phyloP scores from a whole-genome alignment of 1,140 invertebrate species.

The Prorops nasuta region DNA sequence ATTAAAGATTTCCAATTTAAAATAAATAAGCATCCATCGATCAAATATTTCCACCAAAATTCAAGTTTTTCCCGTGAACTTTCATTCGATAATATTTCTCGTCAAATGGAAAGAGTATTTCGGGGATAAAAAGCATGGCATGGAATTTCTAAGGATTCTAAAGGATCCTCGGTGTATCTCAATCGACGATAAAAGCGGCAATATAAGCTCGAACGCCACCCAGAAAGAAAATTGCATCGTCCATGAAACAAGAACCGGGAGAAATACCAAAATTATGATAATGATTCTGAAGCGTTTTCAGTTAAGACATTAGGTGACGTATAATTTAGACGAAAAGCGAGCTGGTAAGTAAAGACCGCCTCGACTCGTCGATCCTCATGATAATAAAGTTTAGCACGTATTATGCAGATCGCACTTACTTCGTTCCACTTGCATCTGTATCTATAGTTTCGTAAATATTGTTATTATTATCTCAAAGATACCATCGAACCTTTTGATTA shows the following conservation, averaged over 20 bases:
- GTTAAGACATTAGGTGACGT: conserved; percentile 55
- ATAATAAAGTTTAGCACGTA: conserved; percentile 52
- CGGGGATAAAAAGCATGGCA: too few relatives aligned
- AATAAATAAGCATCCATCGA: too few relatives aligned
- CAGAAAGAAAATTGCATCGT: conserved; percentile 49
- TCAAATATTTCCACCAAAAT: too few relatives aligned
- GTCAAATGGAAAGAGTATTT: too few relatives aligned
- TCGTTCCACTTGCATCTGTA: not conserved
- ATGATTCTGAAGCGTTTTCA: conserved; percentile 52
- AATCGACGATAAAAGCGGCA: conserved; percentile 49
- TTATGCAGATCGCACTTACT: conserved; percentile 46
- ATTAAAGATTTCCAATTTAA: too few relatives aligned
- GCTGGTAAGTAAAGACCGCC: conserved; percentile 44
- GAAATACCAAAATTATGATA: conserved; percentile 55
- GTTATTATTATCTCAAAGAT: too few relatives aligned
- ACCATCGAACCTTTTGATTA: too few relatives aligned
- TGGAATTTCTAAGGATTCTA: too few relatives aligned
- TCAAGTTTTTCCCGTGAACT: too few relatives aligned
- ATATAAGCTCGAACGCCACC: conserved; percentile 49
- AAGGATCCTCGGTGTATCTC: conserved; percentile 37
- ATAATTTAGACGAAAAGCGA: conserved; percentile 51
- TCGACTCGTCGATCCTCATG: conserved; percentile 30
- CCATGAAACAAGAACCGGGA: conserved; percentile 39
- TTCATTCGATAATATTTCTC: too few relatives aligned
- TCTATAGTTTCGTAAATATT: not conserved